Conservation (phyloP, 1,140 invertebrate species). For the Mercenaria mercenaria region DNA sequence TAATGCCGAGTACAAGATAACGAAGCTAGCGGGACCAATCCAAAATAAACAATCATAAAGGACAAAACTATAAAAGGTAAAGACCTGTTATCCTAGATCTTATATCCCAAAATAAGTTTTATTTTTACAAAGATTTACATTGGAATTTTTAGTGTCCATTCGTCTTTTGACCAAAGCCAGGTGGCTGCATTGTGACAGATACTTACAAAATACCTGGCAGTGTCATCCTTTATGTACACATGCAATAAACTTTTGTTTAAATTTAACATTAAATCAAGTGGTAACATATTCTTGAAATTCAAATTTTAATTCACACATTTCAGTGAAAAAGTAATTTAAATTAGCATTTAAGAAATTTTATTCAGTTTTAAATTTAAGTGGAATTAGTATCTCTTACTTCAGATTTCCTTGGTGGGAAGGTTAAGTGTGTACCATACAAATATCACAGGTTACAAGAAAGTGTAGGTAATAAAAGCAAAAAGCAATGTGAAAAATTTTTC, state of each 20-base stretch:
- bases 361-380: too few species aligned
- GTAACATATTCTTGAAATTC: too few species aligned
- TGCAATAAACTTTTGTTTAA: too few species aligned
- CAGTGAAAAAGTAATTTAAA: too few species aligned
- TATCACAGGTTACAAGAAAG: too few species aligned
- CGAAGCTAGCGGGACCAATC: not conserved
- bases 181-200: not conserved
- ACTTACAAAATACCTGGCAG: conserved; percentile 3
- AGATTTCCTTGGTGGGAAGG: too few species aligned
- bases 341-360: not conserved
- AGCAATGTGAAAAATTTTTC: too few species aligned
- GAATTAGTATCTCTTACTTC: too few species aligned
- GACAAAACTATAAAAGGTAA: conserved; percentile 27
- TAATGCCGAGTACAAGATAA: not conserved
- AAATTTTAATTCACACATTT: too few species aligned
- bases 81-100: not conserved
- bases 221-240: not conserved
- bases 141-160: conserved; percentile 27
- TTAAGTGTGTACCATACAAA: too few species aligned
- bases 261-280: too few species aligned
- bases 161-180: conserved; percentile 23
- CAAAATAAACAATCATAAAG: conserved; percentile 14
- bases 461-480: too few species aligned
- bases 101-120: conserved; percentile 5
- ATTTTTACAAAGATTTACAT: conserved; percentile 13